Evolutionary conservation across 2,113 vertebrate genomes (phyloP).

Genomic region (Oreamnos americanus): DNA sequence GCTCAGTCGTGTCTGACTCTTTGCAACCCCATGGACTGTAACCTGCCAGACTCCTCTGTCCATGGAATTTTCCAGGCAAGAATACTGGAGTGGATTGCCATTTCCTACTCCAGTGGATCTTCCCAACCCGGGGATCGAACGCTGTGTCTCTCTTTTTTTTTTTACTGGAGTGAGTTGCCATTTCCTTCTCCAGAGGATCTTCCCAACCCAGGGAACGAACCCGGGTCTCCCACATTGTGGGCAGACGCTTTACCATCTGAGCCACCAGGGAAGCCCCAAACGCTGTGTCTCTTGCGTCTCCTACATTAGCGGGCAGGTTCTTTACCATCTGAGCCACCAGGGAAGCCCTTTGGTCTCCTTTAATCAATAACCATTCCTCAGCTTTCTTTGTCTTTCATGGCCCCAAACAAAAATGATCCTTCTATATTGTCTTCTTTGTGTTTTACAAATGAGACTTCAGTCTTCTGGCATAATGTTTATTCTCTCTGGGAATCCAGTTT

Average conservation of each 20-base stretch:
- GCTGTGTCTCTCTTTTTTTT: not conserved
- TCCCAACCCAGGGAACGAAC: too few relatives aligned
- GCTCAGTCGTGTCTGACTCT: not conserved
- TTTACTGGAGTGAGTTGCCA: too few relatives aligned
- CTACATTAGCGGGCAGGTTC: not conserved
- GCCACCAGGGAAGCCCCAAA: not conserved
- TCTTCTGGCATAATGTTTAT: not conserved
- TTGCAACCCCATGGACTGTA: not conserved
- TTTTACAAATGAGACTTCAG: not conserved
- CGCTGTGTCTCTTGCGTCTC: not conserved
- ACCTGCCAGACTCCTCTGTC: not conserved
- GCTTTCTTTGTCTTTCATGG: not conserved
- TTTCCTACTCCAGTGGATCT: not conserved
- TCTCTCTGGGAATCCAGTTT: not conserved
- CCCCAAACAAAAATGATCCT: not conserved
- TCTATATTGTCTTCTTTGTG: not conserved
- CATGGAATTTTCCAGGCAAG: not conserved
- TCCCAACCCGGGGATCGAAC: not conserved
- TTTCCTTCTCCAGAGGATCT: too few relatives aligned
- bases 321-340: not conserved
- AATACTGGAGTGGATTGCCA: not conserved
- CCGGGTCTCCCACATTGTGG: too few relatives aligned
- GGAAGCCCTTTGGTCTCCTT: not conserved
- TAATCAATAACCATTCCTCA: not conserved
- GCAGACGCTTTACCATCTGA: too few relatives aligned